Percentiles rank a stretch among this genome's conserved stretches.
Conservation (phyloP, 2,888 invertebrate species). For the Eupithecia centaureata region DNA sequence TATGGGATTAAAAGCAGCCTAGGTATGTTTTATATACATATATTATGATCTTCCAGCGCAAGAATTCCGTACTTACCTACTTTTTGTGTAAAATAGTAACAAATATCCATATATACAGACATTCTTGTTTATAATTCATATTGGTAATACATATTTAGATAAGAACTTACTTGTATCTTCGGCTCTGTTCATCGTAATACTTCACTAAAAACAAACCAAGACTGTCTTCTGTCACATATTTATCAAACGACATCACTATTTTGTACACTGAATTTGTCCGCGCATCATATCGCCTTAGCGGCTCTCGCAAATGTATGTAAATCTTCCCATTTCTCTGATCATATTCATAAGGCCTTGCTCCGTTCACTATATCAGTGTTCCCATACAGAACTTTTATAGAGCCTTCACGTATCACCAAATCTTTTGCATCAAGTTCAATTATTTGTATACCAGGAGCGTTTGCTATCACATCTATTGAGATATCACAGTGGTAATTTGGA, state of each 20-base stretch:
- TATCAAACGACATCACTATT: conserved; percentile 65
- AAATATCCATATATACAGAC: too few species aligned
- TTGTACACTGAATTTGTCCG: conserved; percentile 54
- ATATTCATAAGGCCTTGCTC: conserved; percentile 63
- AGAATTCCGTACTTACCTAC: too few species aligned
- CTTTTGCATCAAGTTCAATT: conserved; percentile 69
- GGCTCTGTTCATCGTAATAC: conserved; percentile 60
- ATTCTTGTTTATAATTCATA: too few species aligned
- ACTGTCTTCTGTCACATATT: conserved; percentile 52
- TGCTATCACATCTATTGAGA: conserved; percentile 71
- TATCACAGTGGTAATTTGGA: conserved; percentile 69
- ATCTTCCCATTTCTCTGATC: conserved; percentile 61
- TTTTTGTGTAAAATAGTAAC: too few species aligned
- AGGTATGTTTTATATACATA: too few species aligned
- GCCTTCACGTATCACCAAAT: conserved; percentile 59
- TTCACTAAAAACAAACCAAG: conserved; percentile 67
- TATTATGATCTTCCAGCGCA: too few species aligned
- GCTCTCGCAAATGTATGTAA: conserved; percentile 64
- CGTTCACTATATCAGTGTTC: conserved; percentile 61
- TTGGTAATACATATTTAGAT: too few species aligned
- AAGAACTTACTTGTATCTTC: conserved; percentile 60
- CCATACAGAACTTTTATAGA: conserved; percentile 64
- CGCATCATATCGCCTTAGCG: conserved; percentile 59
- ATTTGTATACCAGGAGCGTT: conserved; percentile 65
- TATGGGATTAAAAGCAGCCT: too few species aligned